A percentile compares a stretch with the other conserved stretches of the same genome.
phyloP scores from a whole-genome alignment of 2,888 invertebrate species.

The Tachina grossa region DNA sequence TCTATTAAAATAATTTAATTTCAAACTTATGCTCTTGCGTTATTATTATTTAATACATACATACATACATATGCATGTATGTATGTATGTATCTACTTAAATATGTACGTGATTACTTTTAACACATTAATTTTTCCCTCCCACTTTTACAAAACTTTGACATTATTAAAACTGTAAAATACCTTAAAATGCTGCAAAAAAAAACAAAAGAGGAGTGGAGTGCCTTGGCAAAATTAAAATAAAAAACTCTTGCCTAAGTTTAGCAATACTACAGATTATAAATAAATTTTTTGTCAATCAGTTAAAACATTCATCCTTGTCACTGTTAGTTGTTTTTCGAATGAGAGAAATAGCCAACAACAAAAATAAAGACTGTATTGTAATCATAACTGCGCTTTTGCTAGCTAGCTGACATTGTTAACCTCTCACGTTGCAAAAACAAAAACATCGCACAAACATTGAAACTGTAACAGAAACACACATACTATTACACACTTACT shows the following conservation, averaged over 20 bases:
- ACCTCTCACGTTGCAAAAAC: conserved; percentile 58
- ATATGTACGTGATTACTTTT: conserved; percentile 29
- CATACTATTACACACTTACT: background rate
- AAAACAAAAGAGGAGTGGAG: conserved; percentile 64
- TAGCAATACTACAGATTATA: conserved; percentile 44
- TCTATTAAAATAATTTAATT: conserved; percentile 2
- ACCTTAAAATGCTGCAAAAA: background rate
- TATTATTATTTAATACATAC: background rate
- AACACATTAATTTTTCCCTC: conserved; percentile 35
- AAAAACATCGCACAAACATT: conserved; percentile 36
- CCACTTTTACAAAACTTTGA: conserved; percentile 55
- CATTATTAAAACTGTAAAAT: conserved; percentile 48
- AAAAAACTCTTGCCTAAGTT: conserved; percentile 56
- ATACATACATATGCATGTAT: background rate
- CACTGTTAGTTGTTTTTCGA: background rate
- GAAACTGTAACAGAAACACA: conserved; percentile 59
- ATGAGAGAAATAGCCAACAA: too few species aligned
- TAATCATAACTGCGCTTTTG: conserved; percentile 48
- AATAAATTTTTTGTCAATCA: conserved; percentile 58
- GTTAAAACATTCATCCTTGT: conserved; percentile 37
- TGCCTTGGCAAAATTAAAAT: conserved; percentile 45
- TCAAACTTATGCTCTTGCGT: conserved; percentile 17
- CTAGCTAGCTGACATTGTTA: conserved; percentile 59
- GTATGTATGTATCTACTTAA: too few species aligned
- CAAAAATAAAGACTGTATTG: conserved; percentile 8